Evolutionary conservation across 1,140 invertebrate genomes (phyloP), one percentile per base, ranked within the genome.

Genomic region (Hylyphantes graminicola): DNA sequence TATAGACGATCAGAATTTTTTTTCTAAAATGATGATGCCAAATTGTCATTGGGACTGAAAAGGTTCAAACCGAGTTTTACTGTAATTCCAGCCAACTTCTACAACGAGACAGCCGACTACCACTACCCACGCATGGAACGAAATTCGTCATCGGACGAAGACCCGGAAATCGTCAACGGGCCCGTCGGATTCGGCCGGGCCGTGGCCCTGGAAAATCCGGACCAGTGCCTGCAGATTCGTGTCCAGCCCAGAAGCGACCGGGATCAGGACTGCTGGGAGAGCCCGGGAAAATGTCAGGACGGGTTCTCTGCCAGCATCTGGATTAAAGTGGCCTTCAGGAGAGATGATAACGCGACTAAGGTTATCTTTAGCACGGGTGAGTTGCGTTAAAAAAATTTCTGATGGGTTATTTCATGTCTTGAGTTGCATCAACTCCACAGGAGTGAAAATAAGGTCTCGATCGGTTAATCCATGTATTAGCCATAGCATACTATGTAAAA

Each of bases 111-210:
- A 1, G 54, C 65, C 3, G 65, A 81, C 54, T 85, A 81, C 17
- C 70, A 76, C 21, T 81, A 48, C 15, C 85, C 85, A 10, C 80
- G 76, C 51, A 64, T 85, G 51, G 53, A 73, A 5, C 10, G 10
- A 11, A 85, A 85, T 51, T 61, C 53, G 0, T 76, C 61, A 7
- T 9, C 55, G 0, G 63, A 54, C 0, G 70, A 61, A 8, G 12
- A 19, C 63, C 13, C 11, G 15, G 19, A 61, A 57, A 21, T 85
- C 35, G 54, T 54, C 13, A 80, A 85, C 15, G 85, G 85, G 4
- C 85, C 85, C n/a, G 7, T 76, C 0, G 85, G 85, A 9, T 85
- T 85, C 17, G 85, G 85, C 8, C 61, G 73, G 54, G 78, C 67
- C 2, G 21, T 81, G 17, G n/a, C 53, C 11, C 13, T 85, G 51